Conservation (phyloP, 2,113 vertebrate species). For the Phaethornis superciliosus region DNA sequence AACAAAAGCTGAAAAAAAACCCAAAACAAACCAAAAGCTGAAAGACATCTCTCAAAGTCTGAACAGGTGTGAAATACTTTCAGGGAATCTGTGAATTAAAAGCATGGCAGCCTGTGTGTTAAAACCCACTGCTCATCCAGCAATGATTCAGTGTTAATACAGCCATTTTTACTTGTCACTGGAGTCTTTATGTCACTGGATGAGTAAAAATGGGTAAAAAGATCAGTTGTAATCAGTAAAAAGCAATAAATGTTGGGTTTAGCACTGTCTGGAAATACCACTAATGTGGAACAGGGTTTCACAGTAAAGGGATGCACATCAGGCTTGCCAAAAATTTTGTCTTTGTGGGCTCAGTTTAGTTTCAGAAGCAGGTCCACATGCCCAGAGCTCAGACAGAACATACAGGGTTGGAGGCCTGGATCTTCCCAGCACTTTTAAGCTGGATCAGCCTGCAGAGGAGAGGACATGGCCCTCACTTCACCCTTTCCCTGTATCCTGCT, state of each 20-base stretch:
- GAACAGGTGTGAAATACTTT: not conserved
- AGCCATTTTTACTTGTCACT: not conserved
- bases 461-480: accelerated
- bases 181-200: not conserved
- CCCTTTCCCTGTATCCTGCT: not conserved
- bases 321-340: not conserved
- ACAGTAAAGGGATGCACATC: not conserved
- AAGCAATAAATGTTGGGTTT: not conserved
- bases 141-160: not conserved
- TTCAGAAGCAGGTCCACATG: not conserved
- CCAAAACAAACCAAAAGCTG: not conserved
- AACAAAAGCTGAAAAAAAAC: not conserved
- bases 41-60: not conserved
- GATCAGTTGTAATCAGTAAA: not conserved
- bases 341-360: not conserved
- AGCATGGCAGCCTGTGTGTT: not conserved
- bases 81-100: not conserved
- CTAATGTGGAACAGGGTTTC: not conserved
- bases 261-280: not conserved
- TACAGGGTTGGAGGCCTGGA: accelerated
- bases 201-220: not conserved
- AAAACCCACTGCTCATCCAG: not conserved
- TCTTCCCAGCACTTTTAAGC: not conserved
- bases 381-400: not conserved
- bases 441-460: not conserved